Conservation (phyloP, 2,797 vertebrate species). For the Centroberyx gerrardi region DNA sequence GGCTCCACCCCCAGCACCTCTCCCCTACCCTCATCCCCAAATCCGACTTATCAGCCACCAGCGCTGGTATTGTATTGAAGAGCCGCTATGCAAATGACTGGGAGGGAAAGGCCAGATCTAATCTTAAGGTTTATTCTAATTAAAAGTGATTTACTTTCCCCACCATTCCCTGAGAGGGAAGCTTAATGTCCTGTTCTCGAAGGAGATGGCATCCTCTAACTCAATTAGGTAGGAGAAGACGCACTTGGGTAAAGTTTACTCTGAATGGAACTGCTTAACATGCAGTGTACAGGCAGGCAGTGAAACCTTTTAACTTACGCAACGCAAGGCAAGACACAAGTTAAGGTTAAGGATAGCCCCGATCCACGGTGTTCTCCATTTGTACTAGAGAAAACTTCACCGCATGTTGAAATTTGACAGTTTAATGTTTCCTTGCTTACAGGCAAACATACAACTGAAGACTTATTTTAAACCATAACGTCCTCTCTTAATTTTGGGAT, state of each 20-base stretch:
- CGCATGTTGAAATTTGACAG: slow-evolving; percentile 6
- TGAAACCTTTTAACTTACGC: slow-evolving; percentile 30
- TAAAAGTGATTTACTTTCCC: slow-evolving; percentile 85
- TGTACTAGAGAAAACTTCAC: background rate
- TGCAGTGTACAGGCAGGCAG: slow-evolving; percentile 23
- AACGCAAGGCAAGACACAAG: slow-evolving; percentile 43
- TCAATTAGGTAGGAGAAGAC: slow-evolving; percentile 71
- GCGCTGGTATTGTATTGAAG: slow-evolving; percentile 61
- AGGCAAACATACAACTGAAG: slow-evolving; percentile 16
- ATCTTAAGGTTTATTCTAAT: slow-evolving; percentile 86
- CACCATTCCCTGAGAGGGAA: slow-evolving; percentile 67
- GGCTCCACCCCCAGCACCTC: slow-evolving; percentile 65
- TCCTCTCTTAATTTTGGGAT: background rate
- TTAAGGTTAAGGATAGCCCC: slow-evolving; percentile 36
- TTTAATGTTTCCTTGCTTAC: slow-evolving; percentile 22
- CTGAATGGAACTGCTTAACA: slow-evolving; percentile 38
- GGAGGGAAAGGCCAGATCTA: slow-evolving; percentile 75
- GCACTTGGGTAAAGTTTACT: slow-evolving; percentile 73
- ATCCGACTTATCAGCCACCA: slow-evolving; percentile 80
- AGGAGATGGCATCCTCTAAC: slow-evolving; percentile 73
- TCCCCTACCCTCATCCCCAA: slow-evolving; percentile 65
- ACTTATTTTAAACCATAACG: slow-evolving; percentile 7
- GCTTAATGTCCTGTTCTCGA: slow-evolving; percentile 74
- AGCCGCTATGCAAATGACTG: slow-evolving; percentile 75
- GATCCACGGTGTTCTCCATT: background rate